Conservation (phyloP, 2,113 vertebrate species). For the Nothoprocta perdicaria region DNA sequence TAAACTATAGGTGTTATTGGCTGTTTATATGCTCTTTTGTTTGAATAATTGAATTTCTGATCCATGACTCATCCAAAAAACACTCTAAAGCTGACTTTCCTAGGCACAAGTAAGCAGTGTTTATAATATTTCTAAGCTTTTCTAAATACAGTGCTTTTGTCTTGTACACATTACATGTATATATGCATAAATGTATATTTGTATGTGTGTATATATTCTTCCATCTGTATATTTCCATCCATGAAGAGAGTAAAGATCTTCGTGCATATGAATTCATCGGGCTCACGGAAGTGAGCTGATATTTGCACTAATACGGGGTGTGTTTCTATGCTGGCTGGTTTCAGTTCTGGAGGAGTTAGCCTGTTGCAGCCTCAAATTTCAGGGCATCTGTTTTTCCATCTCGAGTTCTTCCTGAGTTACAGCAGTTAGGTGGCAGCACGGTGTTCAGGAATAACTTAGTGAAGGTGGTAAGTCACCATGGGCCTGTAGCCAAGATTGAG, state of each 20-base stretch:
- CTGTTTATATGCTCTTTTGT: neutral
- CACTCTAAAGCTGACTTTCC: neutral
- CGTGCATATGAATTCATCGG: neutral
- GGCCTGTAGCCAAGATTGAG: neutral
- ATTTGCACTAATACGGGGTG: neutral
- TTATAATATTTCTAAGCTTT: neutral
- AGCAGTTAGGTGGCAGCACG: neutral
- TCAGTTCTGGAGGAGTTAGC: neutral
- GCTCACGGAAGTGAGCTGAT: neutral
- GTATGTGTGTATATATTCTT: fast-evolving
- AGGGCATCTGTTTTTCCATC: neutral
- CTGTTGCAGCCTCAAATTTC: neutral
- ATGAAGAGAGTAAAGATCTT: neutral
- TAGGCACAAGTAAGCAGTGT: neutral
- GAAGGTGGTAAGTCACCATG: neutral
- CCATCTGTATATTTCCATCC: neutral
- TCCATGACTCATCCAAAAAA: neutral
- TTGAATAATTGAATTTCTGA: neutral
- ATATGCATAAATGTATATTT: neutral
- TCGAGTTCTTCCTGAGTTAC: neutral
- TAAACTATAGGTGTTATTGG: neutral
- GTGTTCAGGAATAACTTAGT: neutral
- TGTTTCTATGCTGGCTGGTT: neutral
- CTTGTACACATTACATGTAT: neutral
- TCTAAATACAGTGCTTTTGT: neutral